phyloP scores from a whole-genome alignment of 2,797 vertebrate genomes.

The Austrolebias charrua region DNA sequence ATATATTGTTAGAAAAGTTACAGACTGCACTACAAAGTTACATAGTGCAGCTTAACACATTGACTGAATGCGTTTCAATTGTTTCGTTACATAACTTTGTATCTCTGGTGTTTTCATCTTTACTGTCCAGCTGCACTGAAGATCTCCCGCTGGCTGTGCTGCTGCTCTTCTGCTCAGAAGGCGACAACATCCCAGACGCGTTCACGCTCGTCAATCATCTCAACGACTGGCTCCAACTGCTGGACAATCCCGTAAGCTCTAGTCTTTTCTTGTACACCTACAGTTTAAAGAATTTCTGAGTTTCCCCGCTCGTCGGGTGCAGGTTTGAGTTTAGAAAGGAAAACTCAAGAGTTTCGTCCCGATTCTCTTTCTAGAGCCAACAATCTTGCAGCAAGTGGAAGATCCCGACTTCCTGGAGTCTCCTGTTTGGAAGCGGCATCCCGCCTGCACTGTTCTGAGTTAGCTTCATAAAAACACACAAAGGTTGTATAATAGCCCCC shows the following conservation, averaged over 20 bases:
- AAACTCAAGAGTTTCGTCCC: constrained; percentile 2
- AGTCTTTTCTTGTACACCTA: neutral
- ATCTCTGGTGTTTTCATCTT: no score
- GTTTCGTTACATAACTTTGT: no score
- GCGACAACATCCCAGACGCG: constrained; percentile 96
- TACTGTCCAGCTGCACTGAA: constrained; percentile 62
- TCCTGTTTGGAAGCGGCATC: constrained; percentile 91
- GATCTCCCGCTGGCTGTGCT: constrained; percentile 87
- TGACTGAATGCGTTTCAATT: no score
- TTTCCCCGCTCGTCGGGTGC: neutral
- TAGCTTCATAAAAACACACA: neutral
- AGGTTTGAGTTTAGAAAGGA: neutral
- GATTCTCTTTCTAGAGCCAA: constrained; percentile 54
- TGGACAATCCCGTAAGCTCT: constrained; percentile 80
- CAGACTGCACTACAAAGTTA: no score
- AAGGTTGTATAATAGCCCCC: neutral
- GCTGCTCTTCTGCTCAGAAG: constrained; percentile 95
- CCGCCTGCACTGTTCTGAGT: constrained; percentile 91
- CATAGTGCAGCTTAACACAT: no score
- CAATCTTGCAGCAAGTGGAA: constrained; percentile 82
- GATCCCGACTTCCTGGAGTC: constrained; percentile 90
- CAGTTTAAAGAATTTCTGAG: neutral
- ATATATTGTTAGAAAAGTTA: no score
- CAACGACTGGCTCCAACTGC: constrained; percentile 91
- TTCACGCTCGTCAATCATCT: constrained; percentile 87